Percentiles rank a stretch among this genome's conserved stretches.
phyloP scores from a whole-genome alignment of 2,888 invertebrate species.

The Tetropium fuscum region DNA sequence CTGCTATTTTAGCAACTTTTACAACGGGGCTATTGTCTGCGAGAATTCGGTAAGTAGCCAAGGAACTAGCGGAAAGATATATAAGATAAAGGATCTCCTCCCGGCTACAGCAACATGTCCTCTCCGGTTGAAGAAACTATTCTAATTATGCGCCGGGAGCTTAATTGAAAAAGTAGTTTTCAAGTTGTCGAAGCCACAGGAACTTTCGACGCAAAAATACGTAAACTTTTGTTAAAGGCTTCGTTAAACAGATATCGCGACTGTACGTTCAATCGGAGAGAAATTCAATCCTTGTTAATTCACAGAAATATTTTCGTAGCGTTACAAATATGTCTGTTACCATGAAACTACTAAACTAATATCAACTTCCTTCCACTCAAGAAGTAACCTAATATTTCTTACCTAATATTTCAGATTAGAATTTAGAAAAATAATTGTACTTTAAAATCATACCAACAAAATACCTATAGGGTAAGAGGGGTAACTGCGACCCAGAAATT shows the following conservation, averaged over 20 bases:
- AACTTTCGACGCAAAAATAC: too few species aligned
- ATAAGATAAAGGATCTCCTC: conserved; percentile 51
- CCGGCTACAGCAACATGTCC: conserved; percentile 42
- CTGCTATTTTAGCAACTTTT: conserved; percentile 54
- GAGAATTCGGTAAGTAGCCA: conserved; percentile 52
- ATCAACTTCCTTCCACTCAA: too few species aligned
- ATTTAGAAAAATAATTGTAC: too few species aligned
- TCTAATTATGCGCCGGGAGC: conserved; percentile 49
- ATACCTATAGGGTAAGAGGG: too few species aligned
- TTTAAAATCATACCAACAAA: too few species aligned
- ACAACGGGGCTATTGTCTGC: conserved; percentile 53
- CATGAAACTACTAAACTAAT: too few species aligned
- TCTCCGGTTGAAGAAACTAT: conserved; percentile 45
- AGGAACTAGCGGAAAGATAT: conserved; percentile 49
- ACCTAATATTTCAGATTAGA: too few species aligned
- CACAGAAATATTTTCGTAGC: background rate
- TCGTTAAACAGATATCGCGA: too few species aligned
- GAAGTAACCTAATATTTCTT: too few species aligned
- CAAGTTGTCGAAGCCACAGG: conserved; percentile 19
- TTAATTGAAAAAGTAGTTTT: conserved; percentile 46
- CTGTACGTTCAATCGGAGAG: too few species aligned
- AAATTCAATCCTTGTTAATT: background rate
- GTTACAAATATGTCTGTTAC: background rate
- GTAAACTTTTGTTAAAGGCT: too few species aligned
- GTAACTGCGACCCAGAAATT: too few species aligned